These are phyloP conservation scores for Morbakka virulenta DNA, from an alignment of 30 jellyfish, hydroid and myxozoan genomes.

Conservation along the genomic window DNA sequence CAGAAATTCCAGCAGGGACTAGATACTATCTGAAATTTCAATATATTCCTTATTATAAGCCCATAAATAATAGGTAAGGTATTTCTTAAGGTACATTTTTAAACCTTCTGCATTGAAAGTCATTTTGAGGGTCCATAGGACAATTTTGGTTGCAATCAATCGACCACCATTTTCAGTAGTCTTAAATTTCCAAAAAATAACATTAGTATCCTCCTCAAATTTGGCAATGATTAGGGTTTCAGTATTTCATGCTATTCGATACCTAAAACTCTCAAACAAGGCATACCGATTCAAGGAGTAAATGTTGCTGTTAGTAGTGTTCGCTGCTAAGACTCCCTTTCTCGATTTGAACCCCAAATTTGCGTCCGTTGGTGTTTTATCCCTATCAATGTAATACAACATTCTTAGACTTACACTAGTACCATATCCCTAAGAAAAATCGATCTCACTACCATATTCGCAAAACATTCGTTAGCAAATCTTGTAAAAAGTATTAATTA, in stretches of 20 bases:
- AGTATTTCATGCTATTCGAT: conserved; percentile 7
- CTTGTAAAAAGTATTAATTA: too few relatives aligned
- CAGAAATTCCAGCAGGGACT: background rate
- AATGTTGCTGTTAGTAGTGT: background rate
- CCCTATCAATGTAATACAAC: conserved; percentile 23
- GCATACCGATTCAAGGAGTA: conserved; percentile 10
- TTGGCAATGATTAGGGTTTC: background rate
- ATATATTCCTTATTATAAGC: conserved; percentile 3
- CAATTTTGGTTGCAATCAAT: too few relatives aligned
- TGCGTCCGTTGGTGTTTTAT: too few relatives aligned
- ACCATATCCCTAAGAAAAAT: conserved; percentile 15
- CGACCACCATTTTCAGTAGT: conserved; percentile 7
- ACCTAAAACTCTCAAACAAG: conserved; percentile 2
- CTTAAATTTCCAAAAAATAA: too few relatives aligned
- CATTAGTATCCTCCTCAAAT: conserved; percentile 8
- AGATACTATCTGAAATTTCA: too few relatives aligned
- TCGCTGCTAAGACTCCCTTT: conserved; percentile 11
- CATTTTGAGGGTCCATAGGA: conserved; percentile 26
- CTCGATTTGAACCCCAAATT: conserved; percentile 29
- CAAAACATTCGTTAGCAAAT: too few relatives aligned
- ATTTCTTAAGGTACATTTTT: background rate
- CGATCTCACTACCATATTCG: too few relatives aligned
- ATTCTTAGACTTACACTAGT: background rate
- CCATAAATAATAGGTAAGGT: background rate
- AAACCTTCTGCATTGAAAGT: background rate